Evolutionary conservation across 2,888 invertebrate genomes (phyloP).

Genomic region (Pharmacophagus antenor): DNA sequence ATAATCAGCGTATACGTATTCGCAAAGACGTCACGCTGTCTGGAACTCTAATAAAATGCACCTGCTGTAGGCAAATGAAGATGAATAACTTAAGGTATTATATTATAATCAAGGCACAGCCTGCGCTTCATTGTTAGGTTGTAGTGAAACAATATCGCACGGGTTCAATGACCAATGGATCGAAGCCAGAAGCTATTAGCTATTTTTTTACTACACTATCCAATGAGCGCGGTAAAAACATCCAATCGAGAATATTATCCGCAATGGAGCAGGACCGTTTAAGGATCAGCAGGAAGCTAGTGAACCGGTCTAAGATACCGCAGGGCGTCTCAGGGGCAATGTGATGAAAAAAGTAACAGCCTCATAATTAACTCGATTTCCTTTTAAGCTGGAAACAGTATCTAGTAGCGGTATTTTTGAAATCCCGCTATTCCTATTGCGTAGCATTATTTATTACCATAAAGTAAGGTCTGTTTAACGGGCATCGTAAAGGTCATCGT

Average conservation of each 20-base stretch:
- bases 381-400: constrained; percentile 47
- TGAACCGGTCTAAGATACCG: constrained; percentile 49
- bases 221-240: constrained; percentile 51
- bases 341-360: constrained; percentile 55
- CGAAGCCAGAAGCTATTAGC: constrained; percentile 44
- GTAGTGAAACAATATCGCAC: constrained; percentile 33
- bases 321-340: constrained; percentile 45
- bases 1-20: constrained; percentile 37
- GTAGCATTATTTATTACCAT: constrained; percentile 22
- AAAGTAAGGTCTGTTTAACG: constrained; percentile 26
- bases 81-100: constrained; percentile 5
- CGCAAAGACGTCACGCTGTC: constrained; percentile 38
- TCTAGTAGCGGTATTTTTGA: constrained; percentile 39
- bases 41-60: constrained; percentile 45
- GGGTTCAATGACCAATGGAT: constrained; percentile 46
- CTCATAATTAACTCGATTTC: constrained; percentile 55
- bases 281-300: constrained; percentile 67
- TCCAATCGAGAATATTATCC: constrained; percentile 55
- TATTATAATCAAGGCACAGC: constrained; percentile 21
- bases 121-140: not conserved
- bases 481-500: constrained; percentile 22
- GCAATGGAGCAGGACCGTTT: constrained; percentile 57
- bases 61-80: constrained; percentile 37
- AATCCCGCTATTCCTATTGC: constrained; percentile 45
- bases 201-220: constrained; percentile 44